These are phyloP conservation scores for Pseudococcus jackbeardsleyi DNA, from an alignment of 2,888 invertebrate genomes.

Conservation along the genomic window DNA sequence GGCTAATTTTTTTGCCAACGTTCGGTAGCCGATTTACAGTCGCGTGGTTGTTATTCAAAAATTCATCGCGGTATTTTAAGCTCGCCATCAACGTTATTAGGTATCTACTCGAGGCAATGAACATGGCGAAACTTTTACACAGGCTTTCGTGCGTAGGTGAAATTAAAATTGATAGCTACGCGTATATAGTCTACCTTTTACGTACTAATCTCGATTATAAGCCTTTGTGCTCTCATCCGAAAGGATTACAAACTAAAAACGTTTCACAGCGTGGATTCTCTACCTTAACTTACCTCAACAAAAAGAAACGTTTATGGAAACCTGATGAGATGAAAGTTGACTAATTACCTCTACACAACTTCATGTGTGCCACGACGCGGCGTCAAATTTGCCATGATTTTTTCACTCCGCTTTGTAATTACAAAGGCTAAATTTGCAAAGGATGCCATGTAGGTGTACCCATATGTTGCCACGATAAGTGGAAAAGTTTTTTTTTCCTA, in stretches of 20 bases:
- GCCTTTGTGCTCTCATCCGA: constrained; percentile 10
- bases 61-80: not conserved
- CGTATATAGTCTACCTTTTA: not conserved
- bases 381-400: not conserved
- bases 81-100: not conserved
- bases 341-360: not conserved
- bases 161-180: constrained; percentile 4
- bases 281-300: not conserved
- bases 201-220: constrained; percentile 1
- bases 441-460: not conserved
- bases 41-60: constrained; percentile 10
- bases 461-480: not conserved
- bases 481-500: not conserved
- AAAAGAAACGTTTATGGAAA: constrained; percentile 10
- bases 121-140: not conserved
- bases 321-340: constrained; percentile 10
- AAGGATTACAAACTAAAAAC: constrained; percentile 10
- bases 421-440: not conserved
- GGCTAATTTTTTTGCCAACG: not conserved
- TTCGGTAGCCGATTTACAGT: not conserved
- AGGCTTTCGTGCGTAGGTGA: not conserved
- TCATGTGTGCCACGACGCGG: not conserved
- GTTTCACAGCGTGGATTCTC: not conserved
- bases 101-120: constrained; percentile 10
- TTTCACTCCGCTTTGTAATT: not conserved